These are phyloP conservation scores for Perognathus longimembris DNA, from an alignment of 2,113 vertebrate species.

Conservation along the genomic window DNA sequence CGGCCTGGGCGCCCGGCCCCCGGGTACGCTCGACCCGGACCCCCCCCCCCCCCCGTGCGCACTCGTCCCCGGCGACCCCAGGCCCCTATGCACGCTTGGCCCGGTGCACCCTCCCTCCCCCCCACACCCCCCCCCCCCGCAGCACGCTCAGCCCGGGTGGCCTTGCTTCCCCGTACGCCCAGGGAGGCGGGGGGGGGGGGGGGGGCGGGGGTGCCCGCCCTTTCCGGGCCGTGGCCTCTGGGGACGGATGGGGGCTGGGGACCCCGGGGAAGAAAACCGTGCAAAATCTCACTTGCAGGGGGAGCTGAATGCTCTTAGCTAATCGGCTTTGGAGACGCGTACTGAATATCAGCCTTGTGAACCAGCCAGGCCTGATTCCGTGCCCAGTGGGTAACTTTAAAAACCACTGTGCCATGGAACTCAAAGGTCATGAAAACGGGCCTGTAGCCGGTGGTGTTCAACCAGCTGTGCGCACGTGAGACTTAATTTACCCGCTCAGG, in stretches of 20 bases:
- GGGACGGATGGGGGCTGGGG: too few species aligned
- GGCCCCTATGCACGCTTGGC: too few species aligned
- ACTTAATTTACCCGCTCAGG: conserved; percentile 45
- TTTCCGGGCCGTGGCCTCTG: background rate
- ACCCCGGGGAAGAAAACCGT: background rate
- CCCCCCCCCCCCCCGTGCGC: too few species aligned
- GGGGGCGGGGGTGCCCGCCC: background rate
- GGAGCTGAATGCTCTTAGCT: background rate
- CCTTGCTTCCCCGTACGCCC: too few species aligned
- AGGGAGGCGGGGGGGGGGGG: background rate
- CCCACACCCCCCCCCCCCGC: too few species aligned
- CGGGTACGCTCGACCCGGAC: too few species aligned
- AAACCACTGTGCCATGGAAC: background rate
- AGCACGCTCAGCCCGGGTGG: background rate
- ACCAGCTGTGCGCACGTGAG: conserved; percentile 33
- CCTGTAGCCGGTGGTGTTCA: conserved; percentile 34
- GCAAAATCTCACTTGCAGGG: background rate
- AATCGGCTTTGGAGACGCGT: background rate
- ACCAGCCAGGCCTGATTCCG: background rate
- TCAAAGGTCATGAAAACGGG: conserved; percentile 36
- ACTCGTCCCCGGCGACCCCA: too few species aligned
- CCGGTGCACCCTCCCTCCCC: too few species aligned
- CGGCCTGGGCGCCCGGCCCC: too few species aligned
- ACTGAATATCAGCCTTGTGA: background rate
- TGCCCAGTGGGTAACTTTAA: conserved; percentile 33